A percentile compares a stretch with the other conserved stretches of the same genome.
These are phyloP conservation scores for Oegoconia quadripuncta DNA, from an alignment of 2,888 invertebrate genomes.

Conservation along the genomic window DNA sequence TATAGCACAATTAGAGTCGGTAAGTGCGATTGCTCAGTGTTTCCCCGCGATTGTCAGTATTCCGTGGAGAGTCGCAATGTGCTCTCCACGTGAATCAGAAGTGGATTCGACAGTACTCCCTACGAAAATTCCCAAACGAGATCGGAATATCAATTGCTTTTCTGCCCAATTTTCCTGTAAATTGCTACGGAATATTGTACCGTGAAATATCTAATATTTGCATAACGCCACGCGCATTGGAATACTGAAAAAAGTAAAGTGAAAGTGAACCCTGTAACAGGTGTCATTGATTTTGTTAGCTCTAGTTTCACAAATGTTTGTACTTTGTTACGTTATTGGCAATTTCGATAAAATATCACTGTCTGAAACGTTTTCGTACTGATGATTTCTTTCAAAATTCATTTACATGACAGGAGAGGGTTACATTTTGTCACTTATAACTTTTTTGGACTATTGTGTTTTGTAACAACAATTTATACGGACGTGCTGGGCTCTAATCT, in stretches of 20 bases:
- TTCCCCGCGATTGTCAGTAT: slow-evolving; percentile 20
- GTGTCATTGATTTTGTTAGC: slow-evolving; percentile 57
- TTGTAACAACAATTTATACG: too few relatives aligned
- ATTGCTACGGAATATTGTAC: slow-evolving; percentile 66
- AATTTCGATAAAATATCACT: slow-evolving; percentile 28
- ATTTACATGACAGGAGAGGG: not conserved
- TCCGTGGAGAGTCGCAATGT: slow-evolving; percentile 29
- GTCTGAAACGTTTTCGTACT: slow-evolving; percentile 20
- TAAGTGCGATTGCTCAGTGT: slow-evolving; percentile 16
- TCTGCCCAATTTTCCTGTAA: slow-evolving; percentile 68
- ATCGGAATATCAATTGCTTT: slow-evolving; percentile 70
- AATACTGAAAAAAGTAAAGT: slow-evolving; percentile 55
- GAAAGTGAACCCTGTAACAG: slow-evolving; percentile 61
- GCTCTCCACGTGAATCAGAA: slow-evolving; percentile 48
- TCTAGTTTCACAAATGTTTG: slow-evolving; percentile 40
- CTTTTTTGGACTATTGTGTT: too few relatives aligned
- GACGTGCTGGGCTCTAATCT: too few relatives aligned
- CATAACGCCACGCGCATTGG: slow-evolving; percentile 48
- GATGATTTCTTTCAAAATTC: slow-evolving; percentile 15
- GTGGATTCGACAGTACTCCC: slow-evolving; percentile 52
- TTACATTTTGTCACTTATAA: too few relatives aligned
- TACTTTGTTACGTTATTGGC: slow-evolving; percentile 27
- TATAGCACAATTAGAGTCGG: slow-evolving; percentile 12
- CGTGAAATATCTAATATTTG: slow-evolving; percentile 62
- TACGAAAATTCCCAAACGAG: slow-evolving; percentile 65